Base-by-base conservation (phyloP, 1,140 invertebrate species). In the Aphelinus certus region DNA sequence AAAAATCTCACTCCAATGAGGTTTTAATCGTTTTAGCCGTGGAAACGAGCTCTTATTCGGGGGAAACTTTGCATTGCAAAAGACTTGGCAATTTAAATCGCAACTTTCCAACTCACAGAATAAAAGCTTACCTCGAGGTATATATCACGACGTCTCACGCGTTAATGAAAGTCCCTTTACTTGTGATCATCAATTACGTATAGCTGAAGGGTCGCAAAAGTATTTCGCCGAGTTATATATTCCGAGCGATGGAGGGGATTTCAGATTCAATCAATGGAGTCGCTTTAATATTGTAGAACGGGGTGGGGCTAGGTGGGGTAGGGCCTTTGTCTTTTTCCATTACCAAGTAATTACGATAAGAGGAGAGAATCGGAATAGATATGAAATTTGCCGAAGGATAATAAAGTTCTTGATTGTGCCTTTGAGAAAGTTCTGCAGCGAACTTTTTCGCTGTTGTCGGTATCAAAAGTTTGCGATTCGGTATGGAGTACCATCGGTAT, bases 61-160 rank as follows among this genome's bases (percentile, higher is more conserved):
- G 26, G 65, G 56, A 56, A 67, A 56, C 46, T 67, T 43, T 67
- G 65, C 51, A 67, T 67, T 67, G 65, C 65, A 67, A 67, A 67
- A 53, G 9, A 56, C 49, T 55, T 56, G 51, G 51, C 65, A 56
- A 55, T 67, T 67, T 67, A 67, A 49, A 56, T 53, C 42, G 42
- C 51, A 56, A 67, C 2, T 67, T 67, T 67, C 47, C n/a, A 51
- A 48, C 4, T 7, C 47, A 26, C 45, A 51, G 63, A 51, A 43
- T 43, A 60, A n/a, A 42, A 60, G 6, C 5, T 60, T 60, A 60
- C 42, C 3, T 60, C n/a, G 2, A 42, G 5, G 57, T 60, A 6
- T 9, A 61, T 45, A 61, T 61, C 45, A 10, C 4, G 7, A 45
- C n/a, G 7, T 64, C 9, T 49, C 55, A 10, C 53, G 5, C 45